A percentile compares a stretch with the other conserved stretches of the same genome.
Evolutionary conservation across 2,797 vertebrate species (phyloP).

Genomic region (Spheniscus humboldti): DNA sequence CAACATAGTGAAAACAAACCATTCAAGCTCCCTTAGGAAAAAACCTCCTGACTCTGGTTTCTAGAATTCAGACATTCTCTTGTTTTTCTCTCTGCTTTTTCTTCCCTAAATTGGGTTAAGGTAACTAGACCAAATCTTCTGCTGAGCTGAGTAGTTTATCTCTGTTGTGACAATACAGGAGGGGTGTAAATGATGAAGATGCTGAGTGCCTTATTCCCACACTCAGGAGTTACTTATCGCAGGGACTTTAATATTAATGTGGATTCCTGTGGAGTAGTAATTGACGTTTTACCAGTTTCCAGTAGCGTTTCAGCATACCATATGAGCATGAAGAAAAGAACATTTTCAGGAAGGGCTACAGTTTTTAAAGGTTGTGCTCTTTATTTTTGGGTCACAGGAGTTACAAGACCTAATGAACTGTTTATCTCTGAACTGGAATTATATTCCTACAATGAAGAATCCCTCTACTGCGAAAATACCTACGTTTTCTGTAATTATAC

Average conservation of each 20-base stretch:
- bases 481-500: not conserved
- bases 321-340: not conserved
- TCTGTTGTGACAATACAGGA: not conserved
- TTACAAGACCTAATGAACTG: not conserved
- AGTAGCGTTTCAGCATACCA: not conserved
- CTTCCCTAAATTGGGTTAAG: not conserved
- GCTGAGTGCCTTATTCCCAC: not conserved
- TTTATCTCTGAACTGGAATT: not conserved
- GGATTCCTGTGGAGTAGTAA: not conserved
- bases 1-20: not conserved
- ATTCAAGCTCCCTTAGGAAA: not conserved
- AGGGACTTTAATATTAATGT: not conserved
- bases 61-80: not conserved
- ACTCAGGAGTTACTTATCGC: not conserved
- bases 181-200: not conserved
- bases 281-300: not conserved
- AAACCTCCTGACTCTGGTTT: accelerated
- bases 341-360: not conserved
- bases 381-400: not conserved
- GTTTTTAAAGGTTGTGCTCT: not conserved
- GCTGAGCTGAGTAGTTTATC: not conserved
- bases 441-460: not conserved
- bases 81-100: not conserved
- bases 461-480: not conserved
- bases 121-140: not conserved